Percentiles rank a stretch among this genome's conserved stretches.
These are phyloP conservation scores for Drosophila truncata DNA, from an alignment of 1,140 invertebrate species.

Conservation along the genomic window DNA sequence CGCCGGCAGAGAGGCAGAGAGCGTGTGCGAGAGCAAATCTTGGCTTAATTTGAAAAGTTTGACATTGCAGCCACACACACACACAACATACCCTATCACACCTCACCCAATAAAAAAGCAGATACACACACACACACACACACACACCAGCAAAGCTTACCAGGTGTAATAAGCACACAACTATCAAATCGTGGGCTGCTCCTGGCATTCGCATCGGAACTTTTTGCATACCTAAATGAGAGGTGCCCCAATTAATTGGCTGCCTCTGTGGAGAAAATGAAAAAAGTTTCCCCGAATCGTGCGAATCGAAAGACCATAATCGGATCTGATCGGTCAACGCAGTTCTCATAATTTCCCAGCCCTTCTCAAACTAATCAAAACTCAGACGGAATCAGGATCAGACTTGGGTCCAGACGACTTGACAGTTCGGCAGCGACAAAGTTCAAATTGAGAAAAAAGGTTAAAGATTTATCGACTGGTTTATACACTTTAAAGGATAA, in stretches of 20 bases:
- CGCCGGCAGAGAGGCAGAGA: constrained; percentile 18
- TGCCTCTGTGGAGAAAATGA: constrained; percentile 64
- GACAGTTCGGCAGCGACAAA: constrained; percentile 34
- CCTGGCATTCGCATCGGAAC: constrained; percentile 40
- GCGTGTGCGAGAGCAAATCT: constrained; percentile 58
- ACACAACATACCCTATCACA: constrained; percentile 28
- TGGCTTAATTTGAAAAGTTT: constrained; percentile 83
- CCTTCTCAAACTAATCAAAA: constrained; percentile 72
- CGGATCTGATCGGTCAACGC: constrained; percentile 48
- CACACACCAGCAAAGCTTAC: constrained; percentile 30
- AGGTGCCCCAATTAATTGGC: constrained; percentile 65
- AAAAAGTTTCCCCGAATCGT: constrained; percentile 73
- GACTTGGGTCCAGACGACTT: constrained; percentile 39
- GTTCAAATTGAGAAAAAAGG: constrained; percentile 1
- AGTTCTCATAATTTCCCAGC: constrained; percentile 72
- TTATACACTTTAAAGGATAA: not conserved
- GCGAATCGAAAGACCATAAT: constrained; percentile 51
- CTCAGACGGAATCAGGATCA: constrained; percentile 23
- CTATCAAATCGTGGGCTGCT: constrained; percentile 44
- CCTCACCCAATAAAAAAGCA: constrained; percentile 24
- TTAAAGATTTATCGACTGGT: not conserved
- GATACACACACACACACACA: not conserved
- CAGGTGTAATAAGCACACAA: constrained; percentile 58
- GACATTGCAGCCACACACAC: constrained; percentile 39
- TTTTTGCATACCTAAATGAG: constrained; percentile 73